Evolutionary conservation across 2,797 vertebrate genomes (phyloP), one percentile per base, ranked within the genome.

Genomic region (Sphenodon punctatus): DNA sequence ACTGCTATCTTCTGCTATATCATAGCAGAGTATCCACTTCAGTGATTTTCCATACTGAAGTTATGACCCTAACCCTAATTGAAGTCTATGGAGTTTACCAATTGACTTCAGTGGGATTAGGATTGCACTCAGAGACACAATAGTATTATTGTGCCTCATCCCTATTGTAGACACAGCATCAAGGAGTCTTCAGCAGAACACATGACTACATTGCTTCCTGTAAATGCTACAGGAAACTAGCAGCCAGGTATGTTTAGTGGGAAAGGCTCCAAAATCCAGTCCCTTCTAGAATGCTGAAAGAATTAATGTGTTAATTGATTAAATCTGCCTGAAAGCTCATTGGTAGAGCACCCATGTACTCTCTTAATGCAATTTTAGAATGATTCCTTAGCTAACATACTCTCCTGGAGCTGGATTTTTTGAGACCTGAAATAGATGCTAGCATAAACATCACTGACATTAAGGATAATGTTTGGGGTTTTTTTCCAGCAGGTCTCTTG

Each of bases 391-490:
- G 39, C 14, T 64, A n/a, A 25, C 6, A 41, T 10, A 63, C 74
- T 59, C 4, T 64, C 42, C 48, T 4, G 48, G 66, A 11, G 19
- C 17, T 49, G 17, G 7, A 3, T 2, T 46, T 51, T 80, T 2
- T 41, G 49, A 38, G 8, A 3, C 63, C 90, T 80, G 89, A 91
- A 86, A 88, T 86, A 88, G 69, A 17, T 30, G 3, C 20, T 14
- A 43, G 42, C 67, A 41, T 79, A 87, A 93, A 80, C 86, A 84
- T 36, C 9, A 22, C 30, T 79, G 88, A 70, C 75, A 42, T 77
- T 71, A 34, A 76, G 78, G 79, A 73, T 66, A 45, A 34, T 53
- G 63, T 82, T 69, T 67, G 67, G 77, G 51, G 84, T 75, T 46
- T 69, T 80, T 87, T 88, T 82, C n/a, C n/a, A n/a, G n/a, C 83